Conservation (phyloP, 1,140 invertebrate species). For the Samia ricini region DNA sequence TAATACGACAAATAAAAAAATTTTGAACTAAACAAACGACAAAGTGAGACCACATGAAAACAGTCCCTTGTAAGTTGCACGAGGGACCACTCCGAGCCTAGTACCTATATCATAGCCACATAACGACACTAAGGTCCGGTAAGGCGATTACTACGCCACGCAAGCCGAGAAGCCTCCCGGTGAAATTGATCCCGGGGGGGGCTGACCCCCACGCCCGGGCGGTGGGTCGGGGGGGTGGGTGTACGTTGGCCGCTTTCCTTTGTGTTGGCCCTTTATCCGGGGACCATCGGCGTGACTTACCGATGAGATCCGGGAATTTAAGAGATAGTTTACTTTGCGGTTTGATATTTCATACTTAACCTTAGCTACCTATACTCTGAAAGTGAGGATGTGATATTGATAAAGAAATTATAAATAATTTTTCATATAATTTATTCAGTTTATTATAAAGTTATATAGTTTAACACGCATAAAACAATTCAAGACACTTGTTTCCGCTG, state of each 20-base stretch:
- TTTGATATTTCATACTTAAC: not conserved
- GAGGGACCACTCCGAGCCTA: not conserved
- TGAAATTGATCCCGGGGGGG: conserved; percentile 40
- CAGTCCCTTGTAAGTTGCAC: not conserved
- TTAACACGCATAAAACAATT: no score
- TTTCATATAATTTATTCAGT: no score
- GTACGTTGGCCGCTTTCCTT: conserved; percentile 26
- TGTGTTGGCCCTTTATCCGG: conserved; percentile 29
- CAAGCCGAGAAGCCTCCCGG: conserved; percentile 36
- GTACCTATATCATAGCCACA: conserved; percentile 23
- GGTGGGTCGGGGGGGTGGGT: no score
- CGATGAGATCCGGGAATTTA: conserved; percentile 8
- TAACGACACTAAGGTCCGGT: conserved; percentile 39
- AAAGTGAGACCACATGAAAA: not conserved
- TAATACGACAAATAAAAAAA: not conserved
- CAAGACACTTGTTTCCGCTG: no score
- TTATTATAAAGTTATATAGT: no score
- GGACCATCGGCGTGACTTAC: conserved; percentile 32
- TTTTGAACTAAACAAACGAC: not conserved
- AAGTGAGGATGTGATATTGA: not conserved
- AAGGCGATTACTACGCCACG: conserved; percentile 43
- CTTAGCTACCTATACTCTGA: not conserved
- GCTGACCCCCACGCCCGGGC: conserved; percentile 1
- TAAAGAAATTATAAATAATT: no score
- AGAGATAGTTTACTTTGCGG: conserved; percentile 5